Evolutionary conservation across 2,113 vertebrate genomes (phyloP), one percentile per base, ranked within the genome.

Genomic region (Cygnus buccinator): DNA sequence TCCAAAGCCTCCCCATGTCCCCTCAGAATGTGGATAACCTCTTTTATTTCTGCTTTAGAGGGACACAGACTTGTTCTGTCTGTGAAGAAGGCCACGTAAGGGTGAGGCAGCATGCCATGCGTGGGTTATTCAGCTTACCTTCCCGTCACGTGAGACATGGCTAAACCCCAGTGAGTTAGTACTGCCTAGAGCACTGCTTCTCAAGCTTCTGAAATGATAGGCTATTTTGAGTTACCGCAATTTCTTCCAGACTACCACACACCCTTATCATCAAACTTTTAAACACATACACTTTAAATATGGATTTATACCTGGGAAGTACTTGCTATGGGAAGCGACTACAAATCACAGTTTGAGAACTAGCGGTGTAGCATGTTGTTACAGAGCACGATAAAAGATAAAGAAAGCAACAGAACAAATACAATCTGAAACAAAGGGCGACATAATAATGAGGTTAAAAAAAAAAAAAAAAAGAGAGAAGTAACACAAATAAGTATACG

Each of bases 341-440:
- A 62, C 58, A 79, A 89, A 91, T 85, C 84, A 84, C 22, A 57
- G 48, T 22, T 39, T 35, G 54, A 68, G 46, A 66, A 73, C 19
- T 13, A 41, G 35, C 28, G 4, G 43, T 65, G 44, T 25, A 66
- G 66, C 87, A 95, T 85, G 89, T 82, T 93, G 86, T 81, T 95
- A 94, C 43, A 89, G 9, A 73, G 82, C 67, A 94, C 85, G 58
- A 82, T 61, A 94, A 83, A 91, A 95, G 67, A 91, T 61, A 94
- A 94, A 95, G 86, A 57, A 96, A 96, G 43, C n/a, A 95, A 89
- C 50, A 58, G 82, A 95, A 96, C 79, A 95, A 96, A 96, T 41
- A 81, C 33, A 91, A 11, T 48, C 18, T 84, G 73, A 39, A 93
- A 94, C 74, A 93, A 94, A 54, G 29, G 9, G 89, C 66, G 63